Base-by-base conservation (phyloP, 2,113 vertebrate species). In the Calidris pygmaea region DNA sequence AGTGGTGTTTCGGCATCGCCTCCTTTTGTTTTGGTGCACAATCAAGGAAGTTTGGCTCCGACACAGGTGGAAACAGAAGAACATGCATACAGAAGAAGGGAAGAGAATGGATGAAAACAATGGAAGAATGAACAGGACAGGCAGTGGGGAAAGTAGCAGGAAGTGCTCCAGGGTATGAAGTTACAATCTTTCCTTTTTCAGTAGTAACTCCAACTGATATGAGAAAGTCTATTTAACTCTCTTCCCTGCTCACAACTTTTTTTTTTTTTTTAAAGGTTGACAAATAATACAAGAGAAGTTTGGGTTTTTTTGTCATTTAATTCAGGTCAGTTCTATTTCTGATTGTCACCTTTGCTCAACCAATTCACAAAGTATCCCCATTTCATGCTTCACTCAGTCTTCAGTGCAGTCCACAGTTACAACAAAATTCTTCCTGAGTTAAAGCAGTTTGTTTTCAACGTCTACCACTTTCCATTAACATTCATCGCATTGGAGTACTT, bases 101-200 rank as follows among this genome's bases (percentile, higher is more conserved):
- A 72, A 85, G 1, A 48, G 41, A 5, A 22, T 16, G 41, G 37
- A 55, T 29, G 35, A 75, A 65, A 82, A 75, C 11, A 58, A 32
- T 0, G 0, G 16, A 53, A 52, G 32, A 50, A 67, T 22, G 27
- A 89, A 50, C 1, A 3, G 34, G 34, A 48, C 14, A 53, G 35
- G 21, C 9, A 58, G 30, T 12, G 9, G 21, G 16, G 10, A 41
- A 90, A 67, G 23, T 1, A 62, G 15, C 11, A 52, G 53, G 14
- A 76, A 45, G 20, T 10, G 76, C 24, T 70, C 13, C 35, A 34
- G 19, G 6, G 6, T 37, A 35, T 1, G 2, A 19, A 81, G 41
- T 35, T 45, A 24, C 0, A 0, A 22, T 65, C 39, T 35, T 73
- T 17, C 12, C 3, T 48, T 45, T 50, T 74, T 76, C 63, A 60